These are phyloP conservation scores for Chrysoperla carnea DNA, from an alignment of 1,140 invertebrate genomes.

Conservation along the genomic window DNA sequence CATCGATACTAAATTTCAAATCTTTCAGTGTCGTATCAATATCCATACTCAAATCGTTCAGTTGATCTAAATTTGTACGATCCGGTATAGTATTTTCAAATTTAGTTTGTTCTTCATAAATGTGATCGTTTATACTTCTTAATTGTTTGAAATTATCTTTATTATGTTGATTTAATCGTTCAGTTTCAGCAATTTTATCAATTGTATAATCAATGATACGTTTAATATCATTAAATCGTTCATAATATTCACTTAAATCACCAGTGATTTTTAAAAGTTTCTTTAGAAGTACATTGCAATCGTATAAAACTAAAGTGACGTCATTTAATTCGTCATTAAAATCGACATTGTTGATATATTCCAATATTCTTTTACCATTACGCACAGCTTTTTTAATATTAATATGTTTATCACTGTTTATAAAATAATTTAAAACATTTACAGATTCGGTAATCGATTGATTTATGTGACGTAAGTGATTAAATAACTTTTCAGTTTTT, in stretches of 20 bases:
- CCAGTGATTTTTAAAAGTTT: background rate
- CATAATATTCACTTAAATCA: conserved; percentile 8
- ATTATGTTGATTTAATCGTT: too few relatives aligned
- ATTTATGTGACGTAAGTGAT: conserved; percentile 7
- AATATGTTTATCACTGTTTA: conserved; percentile 31
- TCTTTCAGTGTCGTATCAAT: too few relatives aligned
- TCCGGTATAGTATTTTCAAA: too few relatives aligned
- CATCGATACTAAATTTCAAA: too few relatives aligned
- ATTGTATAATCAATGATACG: background rate
- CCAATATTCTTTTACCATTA: conserved; percentile 34
- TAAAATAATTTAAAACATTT: conserved; percentile 28
- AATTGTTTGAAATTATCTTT: background rate
- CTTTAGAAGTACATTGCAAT: background rate
- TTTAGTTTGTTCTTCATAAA: too few relatives aligned
- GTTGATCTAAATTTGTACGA: too few relatives aligned
- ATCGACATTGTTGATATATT: conserved; percentile 31
- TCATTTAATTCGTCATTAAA: conserved; percentile 12
- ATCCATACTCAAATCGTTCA: too few relatives aligned
- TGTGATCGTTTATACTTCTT: background rate
- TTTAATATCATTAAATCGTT: conserved; percentile 9
- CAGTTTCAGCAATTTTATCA: too few relatives aligned
- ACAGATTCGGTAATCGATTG: conserved; percentile 19
- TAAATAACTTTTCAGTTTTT: conserved; percentile 8
- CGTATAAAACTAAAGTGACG: background rate
- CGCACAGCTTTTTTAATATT: conserved; percentile 36